A percentile compares a stretch with the other conserved stretches of the same genome.
These are phyloP conservation scores for Callionymus lyra DNA, from an alignment of 2,113 vertebrate genomes.

Conservation along the genomic window DNA sequence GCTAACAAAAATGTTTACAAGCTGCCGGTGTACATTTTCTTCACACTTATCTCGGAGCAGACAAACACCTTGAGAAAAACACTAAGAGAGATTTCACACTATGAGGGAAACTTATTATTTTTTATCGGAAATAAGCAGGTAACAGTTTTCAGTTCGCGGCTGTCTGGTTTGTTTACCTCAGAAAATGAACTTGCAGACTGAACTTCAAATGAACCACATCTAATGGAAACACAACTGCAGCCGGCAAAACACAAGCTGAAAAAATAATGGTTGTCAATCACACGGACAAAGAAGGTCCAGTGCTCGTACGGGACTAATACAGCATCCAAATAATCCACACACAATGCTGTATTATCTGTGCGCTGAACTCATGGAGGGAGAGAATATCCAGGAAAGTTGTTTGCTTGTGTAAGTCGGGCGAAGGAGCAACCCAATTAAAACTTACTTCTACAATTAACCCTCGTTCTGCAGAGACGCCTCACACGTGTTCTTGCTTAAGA, in stretches of 20 bases:
- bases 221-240: slow-evolving; percentile 23
- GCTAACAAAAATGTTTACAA: slow-evolving; percentile 19
- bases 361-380: background rate
- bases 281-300: slow-evolving; percentile 4
- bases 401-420: slow-evolving; percentile 24
- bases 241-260: slow-evolving; percentile 10
- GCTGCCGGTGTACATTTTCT: slow-evolving; percentile 5
- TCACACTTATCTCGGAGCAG: slow-evolving; percentile 2
- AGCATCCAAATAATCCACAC: background rate
- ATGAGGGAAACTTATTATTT: slow-evolving; percentile 18
- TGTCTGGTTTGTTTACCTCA: slow-evolving; percentile 43
- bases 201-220: slow-evolving; percentile 48
- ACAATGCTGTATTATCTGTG: slow-evolving; percentile 1
- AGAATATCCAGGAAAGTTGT: slow-evolving; percentile 5
- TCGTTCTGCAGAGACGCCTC: slow-evolving; percentile 12
- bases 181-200: slow-evolving; percentile 29
- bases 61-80: slow-evolving; percentile 12
- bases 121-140: slow-evolving; percentile 35
- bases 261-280: slow-evolving; percentile 38
- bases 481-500: slow-evolving; percentile 6
- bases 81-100: slow-evolving; percentile 13
- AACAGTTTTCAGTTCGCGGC: slow-evolving; percentile 26
- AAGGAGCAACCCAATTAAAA: slow-evolving; percentile 45
- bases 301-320: background rate
- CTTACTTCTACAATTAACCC: slow-evolving; percentile 29